These are phyloP conservation scores for Chiridota heheva DNA, from an alignment of 35 echinoderm and acorn worm genomes.

Conservation along the genomic window DNA sequence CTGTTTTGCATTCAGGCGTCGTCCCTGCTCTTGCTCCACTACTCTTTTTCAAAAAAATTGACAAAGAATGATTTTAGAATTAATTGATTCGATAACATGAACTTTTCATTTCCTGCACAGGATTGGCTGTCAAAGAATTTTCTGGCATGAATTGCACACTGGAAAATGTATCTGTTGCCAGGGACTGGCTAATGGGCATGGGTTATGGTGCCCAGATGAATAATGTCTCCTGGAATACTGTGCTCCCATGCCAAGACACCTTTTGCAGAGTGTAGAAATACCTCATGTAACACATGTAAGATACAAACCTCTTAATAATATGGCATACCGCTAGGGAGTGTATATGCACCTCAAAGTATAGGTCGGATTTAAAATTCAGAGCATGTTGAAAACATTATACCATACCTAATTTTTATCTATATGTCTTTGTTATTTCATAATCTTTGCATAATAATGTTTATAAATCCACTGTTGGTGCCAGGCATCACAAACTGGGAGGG, in stretches of 20 bases:
- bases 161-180: conserved; percentile 45
- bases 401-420: too few relatives aligned
- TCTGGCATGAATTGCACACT: conserved; percentile 19
- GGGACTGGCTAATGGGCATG: conserved; percentile 47
- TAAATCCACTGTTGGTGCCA: too few relatives aligned
- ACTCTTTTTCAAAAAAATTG: too few relatives aligned
- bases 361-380: too few relatives aligned
- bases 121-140: conserved; percentile 52
- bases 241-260: conserved; percentile 43
- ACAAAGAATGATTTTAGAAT: background rate
- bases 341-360: background rate
- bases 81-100: background rate
- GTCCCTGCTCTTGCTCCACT: too few relatives aligned
- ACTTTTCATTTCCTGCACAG: background rate
- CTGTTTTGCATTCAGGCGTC: too few relatives aligned
- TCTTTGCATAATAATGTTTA: too few relatives aligned
- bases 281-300: conserved; percentile 36
- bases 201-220: conserved; percentile 49
- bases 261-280: conserved; percentile 54
- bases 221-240: conserved; percentile 48
- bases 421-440: too few relatives aligned
- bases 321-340: background rate
- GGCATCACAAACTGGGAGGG: too few relatives aligned
- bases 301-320: too few relatives aligned
- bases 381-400: too few relatives aligned